Conservation (phyloP, 2,797 vertebrate genomes). For the Cheirogaleus major region DNA sequence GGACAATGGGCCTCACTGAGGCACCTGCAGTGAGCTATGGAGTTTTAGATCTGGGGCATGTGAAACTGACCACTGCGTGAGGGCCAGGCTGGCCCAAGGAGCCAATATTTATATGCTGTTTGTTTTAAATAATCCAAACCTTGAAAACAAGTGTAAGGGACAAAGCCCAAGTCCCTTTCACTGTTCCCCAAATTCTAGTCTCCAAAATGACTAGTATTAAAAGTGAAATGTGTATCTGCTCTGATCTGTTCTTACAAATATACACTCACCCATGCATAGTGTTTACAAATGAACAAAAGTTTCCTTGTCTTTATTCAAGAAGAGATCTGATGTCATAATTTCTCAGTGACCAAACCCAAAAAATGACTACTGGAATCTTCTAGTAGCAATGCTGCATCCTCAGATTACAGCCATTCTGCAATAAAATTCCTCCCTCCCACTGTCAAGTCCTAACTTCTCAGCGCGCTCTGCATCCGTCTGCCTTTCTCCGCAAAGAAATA, state of each 20-base stretch:
- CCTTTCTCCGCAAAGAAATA: not conserved
- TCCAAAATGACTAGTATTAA: not conserved
- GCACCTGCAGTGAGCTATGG: not conserved
- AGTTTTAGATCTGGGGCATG: not conserved
- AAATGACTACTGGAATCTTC: not conserved
- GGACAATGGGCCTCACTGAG: not conserved
- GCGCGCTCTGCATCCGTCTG: not conserved
- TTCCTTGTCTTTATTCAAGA: slow-evolving; percentile 12
- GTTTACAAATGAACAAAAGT: not conserved
- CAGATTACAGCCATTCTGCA: not conserved
- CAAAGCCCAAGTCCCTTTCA: not conserved
- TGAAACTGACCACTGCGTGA: not conserved
- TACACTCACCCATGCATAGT: not conserved
- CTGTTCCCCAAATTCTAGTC: not conserved
- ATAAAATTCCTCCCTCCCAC: not conserved
- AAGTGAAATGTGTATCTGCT: not conserved
- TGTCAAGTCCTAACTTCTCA: not conserved
- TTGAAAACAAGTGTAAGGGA: not conserved
- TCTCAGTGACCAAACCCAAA: not conserved
- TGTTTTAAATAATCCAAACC: not conserved
- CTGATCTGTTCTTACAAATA: not conserved
- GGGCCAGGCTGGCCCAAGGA: not conserved
- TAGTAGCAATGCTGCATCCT: no score
- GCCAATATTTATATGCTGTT: not conserved
- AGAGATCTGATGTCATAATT: not conserved